Base-by-base conservation (phyloP, 2,888 invertebrate genomes). In the Watsonalla binaria region DNA sequence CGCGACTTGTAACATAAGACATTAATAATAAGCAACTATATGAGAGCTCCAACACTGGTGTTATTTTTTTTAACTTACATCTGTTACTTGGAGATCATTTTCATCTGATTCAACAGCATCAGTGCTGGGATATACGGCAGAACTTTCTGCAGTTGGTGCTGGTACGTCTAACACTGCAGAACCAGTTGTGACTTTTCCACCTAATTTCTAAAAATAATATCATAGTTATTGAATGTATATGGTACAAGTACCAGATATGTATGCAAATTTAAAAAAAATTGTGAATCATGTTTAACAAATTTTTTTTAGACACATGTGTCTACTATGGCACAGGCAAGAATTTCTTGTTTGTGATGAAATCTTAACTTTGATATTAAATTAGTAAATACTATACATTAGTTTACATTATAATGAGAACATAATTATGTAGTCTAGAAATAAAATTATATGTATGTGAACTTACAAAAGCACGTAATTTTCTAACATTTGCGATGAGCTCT, bases 401-500 rank as follows among this genome's bases (percentile, higher is more conserved):
- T 2, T 24, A 24, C 24, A 24, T 24, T 24, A 24, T 24, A 24
- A 1, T 24, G 4, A 24, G 24, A 2, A 24, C 24, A 24, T 24
- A 55, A 47, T 24, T 24, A 42, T 55, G 34, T 42, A 42, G 8
- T 37, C 37, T 37, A 37, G 37, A 37, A 37, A 45, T 45, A 46
- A 34, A 37, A 35, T 52, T 46, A 53, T 37, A 51, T 15, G 15
- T 33, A 54, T 52, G 11, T 42, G 11, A 56, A 90, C 90, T 85
- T 77, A 90, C 90, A 75, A 87, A 82, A 59, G 86, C 82, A 63
- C 82, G 73, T 54, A 89, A 63, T 77, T 84, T 90, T 61, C 77
- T 82, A 60, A 92, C 83, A 73, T 90, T 91, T 0, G 84, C 76
- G 59, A 92, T 84, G 45, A 93, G 82, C 68, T 89, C 88, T 75